A percentile compares a stretch with the other conserved stretches of the same genome.
Evolutionary conservation across 37 sponge, comb jelly and placozoan species (phyloP).

Genomic region (Cliona cf. orientalis): DNA sequence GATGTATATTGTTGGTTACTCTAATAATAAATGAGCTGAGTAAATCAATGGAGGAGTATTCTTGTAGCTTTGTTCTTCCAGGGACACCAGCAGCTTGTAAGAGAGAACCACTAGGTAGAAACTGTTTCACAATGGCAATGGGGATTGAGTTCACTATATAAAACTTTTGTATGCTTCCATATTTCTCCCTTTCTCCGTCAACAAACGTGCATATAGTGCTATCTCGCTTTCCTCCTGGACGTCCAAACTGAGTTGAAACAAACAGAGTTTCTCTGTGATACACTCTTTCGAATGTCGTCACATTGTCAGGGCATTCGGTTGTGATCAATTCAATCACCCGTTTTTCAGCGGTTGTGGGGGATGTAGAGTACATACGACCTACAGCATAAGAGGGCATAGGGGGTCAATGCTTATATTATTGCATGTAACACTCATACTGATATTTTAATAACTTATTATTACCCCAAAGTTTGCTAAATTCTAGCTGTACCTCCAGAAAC

Average conservation of each 20-base stretch:
- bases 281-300: background rate
- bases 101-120: background rate
- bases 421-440: background rate
- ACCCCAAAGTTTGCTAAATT: no score
- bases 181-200: background rate
- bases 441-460: no score
- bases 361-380: background rate
- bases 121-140: background rate
- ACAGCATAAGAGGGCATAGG: background rate
- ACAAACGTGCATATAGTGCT: slow-evolving; percentile 4
- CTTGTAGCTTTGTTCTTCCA: background rate
- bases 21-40: background rate
- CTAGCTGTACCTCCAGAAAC: no score
- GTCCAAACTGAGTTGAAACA: background rate
- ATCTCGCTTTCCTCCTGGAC: slow-evolving; percentile 1
- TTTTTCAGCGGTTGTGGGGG: background rate
- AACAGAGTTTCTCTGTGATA: background rate
- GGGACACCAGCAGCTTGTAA: background rate
- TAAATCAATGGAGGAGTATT: background rate
- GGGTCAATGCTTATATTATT: background rate
- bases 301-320: background rate
- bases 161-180: background rate
- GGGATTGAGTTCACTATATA: background rate
- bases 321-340: background rate
- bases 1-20: background rate